These are phyloP conservation scores for Melanogrammus aeglefinus DNA, from an alignment of 2,797 vertebrate genomes.

Conservation along the genomic window DNA sequence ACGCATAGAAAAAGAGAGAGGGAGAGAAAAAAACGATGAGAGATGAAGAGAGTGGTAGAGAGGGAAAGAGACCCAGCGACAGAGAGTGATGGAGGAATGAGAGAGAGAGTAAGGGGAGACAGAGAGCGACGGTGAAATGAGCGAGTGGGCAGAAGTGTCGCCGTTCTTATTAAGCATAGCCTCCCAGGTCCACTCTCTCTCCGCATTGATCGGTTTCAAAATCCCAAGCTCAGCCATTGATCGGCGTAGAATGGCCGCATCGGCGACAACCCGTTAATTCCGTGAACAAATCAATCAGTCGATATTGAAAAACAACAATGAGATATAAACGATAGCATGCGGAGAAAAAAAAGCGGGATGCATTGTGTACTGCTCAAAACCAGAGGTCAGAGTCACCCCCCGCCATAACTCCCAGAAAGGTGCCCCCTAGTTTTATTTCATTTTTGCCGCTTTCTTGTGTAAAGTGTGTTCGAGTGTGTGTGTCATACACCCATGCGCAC, in stretches of 20 bases:
- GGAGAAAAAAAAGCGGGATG: no score
- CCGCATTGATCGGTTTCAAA: slow-evolving; percentile 78
- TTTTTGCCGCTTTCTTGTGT: no score
- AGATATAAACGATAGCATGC: no score
- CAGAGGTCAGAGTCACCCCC: no score
- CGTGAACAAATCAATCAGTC: no score
- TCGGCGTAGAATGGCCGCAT: slow-evolving; percentile 40
- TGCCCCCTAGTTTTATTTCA: no score
- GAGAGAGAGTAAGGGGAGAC: not conserved
- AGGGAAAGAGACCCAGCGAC: slow-evolving; percentile 30
- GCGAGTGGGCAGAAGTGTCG: slow-evolving; percentile 36
- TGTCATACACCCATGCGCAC: not conserved
- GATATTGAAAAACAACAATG: no score
- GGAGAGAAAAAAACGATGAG: slow-evolving; percentile 34
- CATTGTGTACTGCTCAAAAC: no score
- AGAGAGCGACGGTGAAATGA: not conserved
- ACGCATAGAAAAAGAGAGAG: slow-evolving; percentile 14
- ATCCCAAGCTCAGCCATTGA: slow-evolving; percentile 68
- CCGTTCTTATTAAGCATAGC: slow-evolving; percentile 62
- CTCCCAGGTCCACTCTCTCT: slow-evolving; percentile 57
- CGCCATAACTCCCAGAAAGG: no score
- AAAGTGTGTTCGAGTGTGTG: no score
- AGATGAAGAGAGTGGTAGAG: slow-evolving; percentile 17
- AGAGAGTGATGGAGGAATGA: slow-evolving; percentile 17
- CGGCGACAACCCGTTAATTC: slow-evolving; percentile 15